Conservation (phyloP, 1,140 invertebrate genomes). For the Glomeris maerens region DNA sequence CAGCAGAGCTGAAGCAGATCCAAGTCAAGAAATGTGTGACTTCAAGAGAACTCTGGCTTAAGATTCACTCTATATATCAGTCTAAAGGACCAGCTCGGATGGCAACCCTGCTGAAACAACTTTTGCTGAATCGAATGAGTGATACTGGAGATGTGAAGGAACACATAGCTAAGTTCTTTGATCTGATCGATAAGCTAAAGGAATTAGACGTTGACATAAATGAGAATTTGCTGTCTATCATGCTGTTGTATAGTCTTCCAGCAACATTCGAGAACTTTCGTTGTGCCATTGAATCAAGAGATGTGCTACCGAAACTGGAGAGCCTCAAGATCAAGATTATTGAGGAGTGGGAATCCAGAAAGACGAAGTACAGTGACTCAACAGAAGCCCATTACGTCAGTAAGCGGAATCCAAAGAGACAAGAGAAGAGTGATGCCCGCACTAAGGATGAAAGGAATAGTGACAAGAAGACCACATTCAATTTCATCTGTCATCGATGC, state of each 20-base stretch:
- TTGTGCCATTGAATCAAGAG: conserved; percentile 17
- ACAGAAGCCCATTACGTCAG: conserved; percentile 22
- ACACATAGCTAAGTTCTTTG: background rate
- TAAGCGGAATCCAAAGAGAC: no score
- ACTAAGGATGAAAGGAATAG: no score
- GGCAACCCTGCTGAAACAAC: background rate
- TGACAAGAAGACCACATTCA: background rate
- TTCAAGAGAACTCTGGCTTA: conserved; percentile 2
- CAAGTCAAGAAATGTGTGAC: background rate
- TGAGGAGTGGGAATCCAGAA: conserved; percentile 17
- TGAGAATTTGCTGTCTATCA: conserved; percentile 16
- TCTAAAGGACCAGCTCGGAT: background rate
- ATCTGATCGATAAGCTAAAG: background rate
- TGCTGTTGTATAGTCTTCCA: conserved; percentile 14
- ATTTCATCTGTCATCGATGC: no score
- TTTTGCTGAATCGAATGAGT: background rate
- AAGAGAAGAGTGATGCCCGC: background rate
- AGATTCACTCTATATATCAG: background rate
- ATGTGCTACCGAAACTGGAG: conserved; percentile 12
- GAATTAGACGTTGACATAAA: conserved; percentile 10
- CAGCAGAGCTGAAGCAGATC: background rate
- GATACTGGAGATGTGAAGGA: background rate
- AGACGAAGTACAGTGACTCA: conserved; percentile 19
- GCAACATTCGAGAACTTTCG: conserved; percentile 14
- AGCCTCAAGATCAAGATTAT: background rate